phyloP scores from a whole-genome alignment of 1,140 invertebrate species.

The Drosophila fuyamai region DNA sequence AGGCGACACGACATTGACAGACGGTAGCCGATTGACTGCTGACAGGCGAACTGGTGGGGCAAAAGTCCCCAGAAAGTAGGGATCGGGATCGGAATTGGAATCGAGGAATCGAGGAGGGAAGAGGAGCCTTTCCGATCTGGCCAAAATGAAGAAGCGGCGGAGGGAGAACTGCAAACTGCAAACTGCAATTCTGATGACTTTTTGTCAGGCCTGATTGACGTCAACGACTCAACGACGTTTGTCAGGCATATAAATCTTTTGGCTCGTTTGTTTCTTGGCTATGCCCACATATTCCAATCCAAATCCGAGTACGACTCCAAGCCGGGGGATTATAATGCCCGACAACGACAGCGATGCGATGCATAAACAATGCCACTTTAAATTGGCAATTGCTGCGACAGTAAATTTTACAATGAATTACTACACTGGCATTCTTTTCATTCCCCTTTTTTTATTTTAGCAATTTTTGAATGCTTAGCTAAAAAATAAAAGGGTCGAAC shows the following conservation, averaged over 20 bases:
- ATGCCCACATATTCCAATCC: conserved; percentile 25
- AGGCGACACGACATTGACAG: conserved; percentile 80
- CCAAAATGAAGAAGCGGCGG: conserved; percentile 30
- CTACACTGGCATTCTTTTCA: conserved; percentile 47
- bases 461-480: conserved; percentile 9
- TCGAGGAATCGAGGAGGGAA: conserved; percentile 1
- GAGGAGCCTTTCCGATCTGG: conserved; percentile 27
- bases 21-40: conserved; percentile 75
- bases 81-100: conserved; percentile 3
- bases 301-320: conserved; percentile 19
- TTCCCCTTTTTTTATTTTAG: conserved; percentile 23
- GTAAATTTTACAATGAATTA: conserved; percentile 79
- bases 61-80: conserved; percentile 11
- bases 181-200: conserved; percentile 77
- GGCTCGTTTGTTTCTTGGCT: conserved; percentile 67
- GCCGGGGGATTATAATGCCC: conserved; percentile 62
- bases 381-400: conserved; percentile 77
- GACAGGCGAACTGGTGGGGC: conserved; percentile 49
- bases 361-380: conserved; percentile 81
- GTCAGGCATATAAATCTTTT: conserved; percentile 77
- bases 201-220: conserved; percentile 81
- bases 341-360: conserved; percentile 47
- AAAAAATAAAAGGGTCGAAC: conserved; percentile 30
- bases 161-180: conserved; percentile 22
- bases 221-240: conserved; percentile 70